phyloP scores from a whole-genome alignment of 2,797 vertebrate species.

The Clarias platycephalus region DNA sequence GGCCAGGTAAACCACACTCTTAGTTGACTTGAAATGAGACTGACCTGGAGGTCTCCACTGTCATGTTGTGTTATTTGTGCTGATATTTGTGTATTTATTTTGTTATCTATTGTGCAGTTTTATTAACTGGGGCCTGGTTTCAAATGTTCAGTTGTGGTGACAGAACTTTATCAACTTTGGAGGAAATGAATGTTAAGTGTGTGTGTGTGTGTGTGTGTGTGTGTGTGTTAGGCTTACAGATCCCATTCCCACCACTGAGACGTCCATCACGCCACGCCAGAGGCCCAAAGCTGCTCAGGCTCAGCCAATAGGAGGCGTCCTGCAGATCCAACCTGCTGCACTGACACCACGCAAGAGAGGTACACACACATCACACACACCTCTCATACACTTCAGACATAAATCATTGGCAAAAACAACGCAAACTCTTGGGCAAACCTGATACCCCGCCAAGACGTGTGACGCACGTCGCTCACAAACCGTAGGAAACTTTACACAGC shows the following conservation, averaged over 20 bases:
- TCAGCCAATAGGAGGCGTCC: constrained; percentile 82
- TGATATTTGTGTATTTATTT: not conserved
- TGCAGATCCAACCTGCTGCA: constrained; percentile 94
- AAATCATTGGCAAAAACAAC: not conserved
- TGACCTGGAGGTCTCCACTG: not conserved
- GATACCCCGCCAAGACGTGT: not conserved
- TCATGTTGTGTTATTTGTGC: not conserved
- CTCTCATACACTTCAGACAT: not conserved
- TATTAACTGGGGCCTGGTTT: not conserved
- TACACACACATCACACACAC: constrained; percentile 11
- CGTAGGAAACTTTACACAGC: not conserved
- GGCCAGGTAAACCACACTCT: constrained; percentile 77
- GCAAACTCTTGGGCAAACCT: not conserved
- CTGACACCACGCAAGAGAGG: constrained; percentile 93
- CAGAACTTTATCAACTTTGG: no score
- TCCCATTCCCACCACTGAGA: constrained; percentile 94
- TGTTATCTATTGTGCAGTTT: not conserved
- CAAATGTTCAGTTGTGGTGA: not conserved
- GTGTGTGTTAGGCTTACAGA: constrained; percentile 84
- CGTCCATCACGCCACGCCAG: constrained; percentile 96
- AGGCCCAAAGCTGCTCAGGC: constrained; percentile 95
- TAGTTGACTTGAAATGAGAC: not conserved
- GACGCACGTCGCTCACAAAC: not conserved
- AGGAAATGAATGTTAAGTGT: not conserved
- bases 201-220: not conserved